Conservation (phyloP, 1,140 invertebrate genomes). For the Cephus cinctus region DNA sequence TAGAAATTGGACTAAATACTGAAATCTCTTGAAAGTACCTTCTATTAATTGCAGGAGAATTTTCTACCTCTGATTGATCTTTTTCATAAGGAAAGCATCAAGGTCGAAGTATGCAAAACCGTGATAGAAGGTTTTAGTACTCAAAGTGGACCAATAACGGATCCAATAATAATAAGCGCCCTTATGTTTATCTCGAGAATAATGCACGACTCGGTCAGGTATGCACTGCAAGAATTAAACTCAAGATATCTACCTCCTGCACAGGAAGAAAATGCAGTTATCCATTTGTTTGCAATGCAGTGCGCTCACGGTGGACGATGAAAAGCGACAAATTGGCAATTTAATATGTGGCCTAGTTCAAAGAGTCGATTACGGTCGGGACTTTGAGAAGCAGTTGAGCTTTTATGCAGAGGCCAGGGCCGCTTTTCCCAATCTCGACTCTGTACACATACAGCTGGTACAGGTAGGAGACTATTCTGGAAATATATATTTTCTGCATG, state of each 20-base stretch:
- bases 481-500: constrained; percentile 5
- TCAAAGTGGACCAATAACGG: constrained; percentile 65
- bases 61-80: constrained; percentile 88
- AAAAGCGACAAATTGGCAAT: constrained; percentile 80
- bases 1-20: not conserved
- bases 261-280: constrained; percentile 9
- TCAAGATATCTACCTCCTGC: too few relatives aligned
- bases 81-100: constrained; percentile 80
- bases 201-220: constrained; percentile 93
- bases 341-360: constrained; percentile 81
- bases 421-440: constrained; percentile 86
- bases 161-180: constrained; percentile 84
- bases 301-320: constrained; percentile 91
- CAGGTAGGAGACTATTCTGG: constrained; percentile 61
- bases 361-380: constrained; percentile 76
- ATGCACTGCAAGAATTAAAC: too few relatives aligned
- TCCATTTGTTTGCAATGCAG: constrained; percentile 52
- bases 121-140: constrained; percentile 72
- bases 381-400: constrained; percentile 87
- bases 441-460: constrained; percentile 80
- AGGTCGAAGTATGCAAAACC: constrained; percentile 82
- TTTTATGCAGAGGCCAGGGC: constrained; percentile 92
- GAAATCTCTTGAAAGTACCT: not conserved
- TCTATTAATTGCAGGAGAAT: constrained; percentile 66
- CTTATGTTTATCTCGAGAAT: constrained; percentile 84